phyloP scores from a whole-genome alignment of 2,888 invertebrate species.

The Dysmachus trigonus region DNA sequence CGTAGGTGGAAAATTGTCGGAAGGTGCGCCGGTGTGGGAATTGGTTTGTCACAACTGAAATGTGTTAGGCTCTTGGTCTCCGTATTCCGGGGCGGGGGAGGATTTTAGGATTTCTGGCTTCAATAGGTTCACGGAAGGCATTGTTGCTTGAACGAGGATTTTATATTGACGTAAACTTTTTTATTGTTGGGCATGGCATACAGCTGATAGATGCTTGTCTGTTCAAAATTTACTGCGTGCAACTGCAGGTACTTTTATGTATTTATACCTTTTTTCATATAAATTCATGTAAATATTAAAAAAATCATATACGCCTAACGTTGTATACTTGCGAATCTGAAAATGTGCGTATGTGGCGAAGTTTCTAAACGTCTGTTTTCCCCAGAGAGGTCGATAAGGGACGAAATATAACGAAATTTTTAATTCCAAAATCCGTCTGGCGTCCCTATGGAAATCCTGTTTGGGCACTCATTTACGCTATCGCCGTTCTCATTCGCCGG shows the following conservation, averaged over 20 bases:
- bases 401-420: neutral
- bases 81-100: neutral
- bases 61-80: neutral
- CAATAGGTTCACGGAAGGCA: neutral
- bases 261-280: neutral
- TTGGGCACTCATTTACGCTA: conserved; percentile 18
- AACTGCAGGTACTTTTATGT: neutral
- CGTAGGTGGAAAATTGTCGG: conserved; percentile 36
- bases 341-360: neutral
- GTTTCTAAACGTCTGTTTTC: neutral
- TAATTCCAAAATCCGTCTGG: neutral
- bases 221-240: neutral
- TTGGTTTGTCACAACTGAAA: conserved; percentile 18
- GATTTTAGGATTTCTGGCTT: conserved; percentile 23
- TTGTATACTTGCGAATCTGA: no score
- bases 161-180: conserved; percentile 11
- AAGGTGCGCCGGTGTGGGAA: conserved; percentile 34
- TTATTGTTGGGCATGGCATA: neutral
- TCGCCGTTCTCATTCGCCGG: conserved; percentile 1
- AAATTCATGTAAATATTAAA: neutral
- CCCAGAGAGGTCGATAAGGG: neutral
- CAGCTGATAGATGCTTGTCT: neutral
- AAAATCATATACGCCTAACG: neutral
- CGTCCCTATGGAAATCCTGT: conserved; percentile 22
- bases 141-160: conserved; percentile 14